Evolutionary conservation across 1,140 invertebrate species (phyloP).

Genomic region (Agrypnia vestita): DNA sequence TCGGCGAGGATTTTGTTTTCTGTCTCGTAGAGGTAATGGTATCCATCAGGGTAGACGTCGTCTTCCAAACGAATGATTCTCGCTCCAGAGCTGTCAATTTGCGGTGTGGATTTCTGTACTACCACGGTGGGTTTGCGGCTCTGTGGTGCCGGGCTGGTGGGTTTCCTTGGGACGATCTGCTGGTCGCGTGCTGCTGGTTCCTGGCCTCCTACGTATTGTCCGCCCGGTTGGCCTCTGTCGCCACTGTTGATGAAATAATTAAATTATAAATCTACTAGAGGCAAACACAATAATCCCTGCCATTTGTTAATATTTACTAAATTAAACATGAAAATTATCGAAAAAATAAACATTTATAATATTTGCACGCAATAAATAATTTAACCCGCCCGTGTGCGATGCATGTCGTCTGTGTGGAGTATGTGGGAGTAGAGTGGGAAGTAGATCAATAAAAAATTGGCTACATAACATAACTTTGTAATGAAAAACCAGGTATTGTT

Average conservation of each 20-base stretch:
- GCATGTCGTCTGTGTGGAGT: no score
- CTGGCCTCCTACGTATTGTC: constrained; percentile 26
- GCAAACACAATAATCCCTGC: no score
- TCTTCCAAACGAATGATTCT: constrained; percentile 68
- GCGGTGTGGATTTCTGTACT: constrained; percentile 1
- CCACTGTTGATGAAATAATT: constrained; percentile 44
- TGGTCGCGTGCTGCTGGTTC: not conserved
- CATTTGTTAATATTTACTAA: no score
- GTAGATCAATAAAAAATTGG: no score
- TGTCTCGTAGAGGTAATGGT: constrained; percentile 77
- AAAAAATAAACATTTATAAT: no score
- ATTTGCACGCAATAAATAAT: no score
- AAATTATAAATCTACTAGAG: no score
- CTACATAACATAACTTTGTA: no score
- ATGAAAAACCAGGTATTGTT: no score
- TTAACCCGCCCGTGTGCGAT: no score
- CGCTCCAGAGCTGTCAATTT: constrained; percentile 35
- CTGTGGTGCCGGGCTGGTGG: not conserved
- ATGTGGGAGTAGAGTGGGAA: no score
- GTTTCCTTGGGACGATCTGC: not conserved
- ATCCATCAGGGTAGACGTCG: constrained; percentile 67
- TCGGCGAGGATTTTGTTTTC: constrained; percentile 76
- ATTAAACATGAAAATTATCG: no score
- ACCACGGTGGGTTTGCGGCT: not conserved
- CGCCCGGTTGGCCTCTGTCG: constrained; percentile 52